A percentile compares a stretch with the other conserved stretches of the same genome.
Conservation (phyloP, 2,113 vertebrate genomes). For the Micronycteris hirsuta region DNA sequence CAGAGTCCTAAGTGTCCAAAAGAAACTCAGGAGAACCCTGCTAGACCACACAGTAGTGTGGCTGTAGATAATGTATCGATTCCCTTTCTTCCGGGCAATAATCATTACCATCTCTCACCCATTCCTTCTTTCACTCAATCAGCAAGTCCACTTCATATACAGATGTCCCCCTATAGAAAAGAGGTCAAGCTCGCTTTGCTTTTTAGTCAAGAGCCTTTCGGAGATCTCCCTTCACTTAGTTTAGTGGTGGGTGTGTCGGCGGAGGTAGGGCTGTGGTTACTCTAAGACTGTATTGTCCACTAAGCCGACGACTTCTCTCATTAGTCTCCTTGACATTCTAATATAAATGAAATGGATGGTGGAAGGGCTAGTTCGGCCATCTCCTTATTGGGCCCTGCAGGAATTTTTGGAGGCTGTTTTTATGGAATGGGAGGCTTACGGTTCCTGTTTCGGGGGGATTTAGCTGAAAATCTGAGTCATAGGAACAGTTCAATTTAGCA, state of each 20-base stretch:
- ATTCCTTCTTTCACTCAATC: not conserved
- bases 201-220: not conserved
- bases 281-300: not conserved
- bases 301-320: not conserved
- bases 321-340: not conserved
- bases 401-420: not conserved
- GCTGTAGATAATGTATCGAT: not conserved
- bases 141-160: not conserved
- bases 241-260: not conserved
- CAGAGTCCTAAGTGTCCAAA: not conserved
- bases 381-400: not conserved
- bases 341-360: not conserved
- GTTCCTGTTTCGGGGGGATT: not conserved
- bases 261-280: rapidly evolving
- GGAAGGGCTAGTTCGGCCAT: not conserved
- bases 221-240: not conserved
- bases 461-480: not conserved
- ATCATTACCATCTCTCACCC: not conserved
- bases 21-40: not conserved
- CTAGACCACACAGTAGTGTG: not conserved
- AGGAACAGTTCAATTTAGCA: not conserved
- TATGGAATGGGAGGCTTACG: not conserved
- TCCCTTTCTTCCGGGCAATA: not conserved
- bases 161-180: not conserved
- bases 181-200: not conserved